phyloP scores from a whole-genome alignment of 2,113 vertebrate genomes.

The Pelmatolapia mariae region DNA sequence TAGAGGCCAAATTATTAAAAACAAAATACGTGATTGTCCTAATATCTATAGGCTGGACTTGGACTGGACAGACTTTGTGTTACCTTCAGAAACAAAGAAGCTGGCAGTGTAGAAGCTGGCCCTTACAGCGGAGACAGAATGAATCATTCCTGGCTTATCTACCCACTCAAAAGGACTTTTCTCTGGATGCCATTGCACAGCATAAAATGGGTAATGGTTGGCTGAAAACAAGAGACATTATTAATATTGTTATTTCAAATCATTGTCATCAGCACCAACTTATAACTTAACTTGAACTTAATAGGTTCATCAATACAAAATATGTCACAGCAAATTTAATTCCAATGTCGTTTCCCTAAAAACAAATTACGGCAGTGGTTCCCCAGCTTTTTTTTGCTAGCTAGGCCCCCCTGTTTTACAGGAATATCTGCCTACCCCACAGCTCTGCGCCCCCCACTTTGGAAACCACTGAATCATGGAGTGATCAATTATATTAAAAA shows the following conservation, averaged over 20 bases:
- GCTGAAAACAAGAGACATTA: conserved; percentile 59
- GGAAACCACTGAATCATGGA: background rate
- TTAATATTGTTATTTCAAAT: background rate
- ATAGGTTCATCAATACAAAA: background rate
- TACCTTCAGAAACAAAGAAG: conserved; percentile 91
- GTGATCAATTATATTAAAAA: background rate
- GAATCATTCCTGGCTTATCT: conserved; percentile 76
- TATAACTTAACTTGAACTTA: too few relatives aligned
- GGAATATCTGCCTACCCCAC: background rate
- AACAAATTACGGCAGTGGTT: background rate
- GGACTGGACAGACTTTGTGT: background rate
- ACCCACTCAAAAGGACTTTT: conserved; percentile 90
- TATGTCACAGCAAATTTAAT: background rate
- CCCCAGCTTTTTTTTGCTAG: background rate
- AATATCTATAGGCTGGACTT: background rate
- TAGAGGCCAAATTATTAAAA: background rate
- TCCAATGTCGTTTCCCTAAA: background rate
- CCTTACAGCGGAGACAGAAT: conserved; percentile 70
- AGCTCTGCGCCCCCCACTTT: background rate
- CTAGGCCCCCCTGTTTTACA: background rate
- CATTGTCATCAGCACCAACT: background rate
- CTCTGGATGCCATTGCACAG: conserved; percentile 95
- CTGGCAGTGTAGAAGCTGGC: conserved; percentile 81
- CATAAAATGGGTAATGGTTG: conserved; percentile 83
- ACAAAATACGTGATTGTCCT: background rate